These are phyloP conservation scores for Melopsittacus undulatus DNA, from an alignment of 2,797 vertebrate species.

Conservation along the genomic window DNA sequence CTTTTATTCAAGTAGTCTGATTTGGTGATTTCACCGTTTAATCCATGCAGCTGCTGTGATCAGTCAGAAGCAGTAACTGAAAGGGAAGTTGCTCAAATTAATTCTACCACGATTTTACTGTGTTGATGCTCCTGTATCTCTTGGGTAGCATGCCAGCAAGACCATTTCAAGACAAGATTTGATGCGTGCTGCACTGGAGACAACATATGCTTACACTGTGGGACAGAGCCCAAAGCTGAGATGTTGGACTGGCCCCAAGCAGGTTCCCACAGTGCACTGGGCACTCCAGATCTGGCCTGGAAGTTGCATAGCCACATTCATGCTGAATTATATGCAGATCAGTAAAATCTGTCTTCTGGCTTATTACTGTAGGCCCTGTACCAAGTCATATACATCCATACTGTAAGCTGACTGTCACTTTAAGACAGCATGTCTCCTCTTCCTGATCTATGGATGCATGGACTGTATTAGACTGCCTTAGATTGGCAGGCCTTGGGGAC, in stretches of 20 bases:
- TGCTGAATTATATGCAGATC: slow-evolving; percentile 13
- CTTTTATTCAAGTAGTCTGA: slow-evolving; percentile 7
- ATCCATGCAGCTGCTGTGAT: background rate
- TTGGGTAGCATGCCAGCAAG: background rate
- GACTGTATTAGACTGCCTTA: background rate
- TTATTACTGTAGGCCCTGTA: background rate
- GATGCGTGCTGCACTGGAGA: background rate
- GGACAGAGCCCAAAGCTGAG: background rate
- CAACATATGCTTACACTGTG: background rate
- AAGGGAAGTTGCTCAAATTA: background rate
- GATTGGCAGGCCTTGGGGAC: background rate
- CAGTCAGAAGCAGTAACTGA: background rate
- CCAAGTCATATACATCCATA: background rate
- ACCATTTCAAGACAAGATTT: background rate
- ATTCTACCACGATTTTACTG: background rate
- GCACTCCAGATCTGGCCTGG: background rate
- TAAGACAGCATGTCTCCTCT: background rate
- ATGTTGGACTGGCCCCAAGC: background rate
- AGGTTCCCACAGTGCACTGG: background rate
- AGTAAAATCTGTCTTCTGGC: background rate
- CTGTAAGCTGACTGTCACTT: background rate
- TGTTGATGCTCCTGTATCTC: background rate
- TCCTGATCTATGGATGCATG: accelerated
- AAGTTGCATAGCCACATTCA: background rate
- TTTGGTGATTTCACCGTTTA: background rate